These are phyloP conservation scores for Pseudobourletiella spinata DNA, from an alignment of 1,140 invertebrate species.

Conservation along the genomic window DNA sequence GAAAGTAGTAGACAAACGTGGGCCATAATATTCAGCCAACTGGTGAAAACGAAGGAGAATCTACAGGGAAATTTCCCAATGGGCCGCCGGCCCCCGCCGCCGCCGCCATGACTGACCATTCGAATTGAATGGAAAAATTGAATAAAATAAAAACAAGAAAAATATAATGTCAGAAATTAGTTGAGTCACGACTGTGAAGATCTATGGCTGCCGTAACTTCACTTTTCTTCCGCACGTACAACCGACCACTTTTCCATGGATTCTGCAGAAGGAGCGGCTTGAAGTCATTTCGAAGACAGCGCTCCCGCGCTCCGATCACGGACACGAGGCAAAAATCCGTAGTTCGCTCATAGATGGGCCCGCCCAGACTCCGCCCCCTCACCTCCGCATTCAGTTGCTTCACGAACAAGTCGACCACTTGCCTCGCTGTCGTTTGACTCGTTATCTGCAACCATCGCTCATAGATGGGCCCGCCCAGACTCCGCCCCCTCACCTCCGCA, in stretches of 20 bases:
- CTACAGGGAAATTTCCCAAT: too few species aligned
- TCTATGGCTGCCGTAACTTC: constrained; percentile 80
- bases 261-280: constrained; percentile 83
- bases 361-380: constrained; percentile 1
- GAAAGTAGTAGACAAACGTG: too few species aligned
- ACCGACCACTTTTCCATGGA: constrained; percentile 84
- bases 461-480: constrained; percentile 7
- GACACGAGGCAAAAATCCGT: constrained; percentile 85
- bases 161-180: too few species aligned
- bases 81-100: too few species aligned
- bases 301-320: constrained; percentile 81
- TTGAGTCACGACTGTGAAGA: too few species aligned
- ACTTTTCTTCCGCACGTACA: constrained; percentile 82
- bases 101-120: too few species aligned
- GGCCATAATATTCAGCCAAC: too few species aligned
- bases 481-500: constrained; percentile 12
- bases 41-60: too few species aligned
- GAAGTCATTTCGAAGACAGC: constrained; percentile 86
- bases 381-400: constrained; percentile 22
- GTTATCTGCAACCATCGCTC: constrained; percentile 62
- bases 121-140: too few species aligned
- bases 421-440: constrained; percentile 74
- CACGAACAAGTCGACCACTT: constrained; percentile 50
- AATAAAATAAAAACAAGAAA: too few species aligned
- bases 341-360: constrained; percentile 35